Conservation (phyloP, 35 echinoderm and acorn worm genomes). For the Apostichopus japonicus region DNA sequence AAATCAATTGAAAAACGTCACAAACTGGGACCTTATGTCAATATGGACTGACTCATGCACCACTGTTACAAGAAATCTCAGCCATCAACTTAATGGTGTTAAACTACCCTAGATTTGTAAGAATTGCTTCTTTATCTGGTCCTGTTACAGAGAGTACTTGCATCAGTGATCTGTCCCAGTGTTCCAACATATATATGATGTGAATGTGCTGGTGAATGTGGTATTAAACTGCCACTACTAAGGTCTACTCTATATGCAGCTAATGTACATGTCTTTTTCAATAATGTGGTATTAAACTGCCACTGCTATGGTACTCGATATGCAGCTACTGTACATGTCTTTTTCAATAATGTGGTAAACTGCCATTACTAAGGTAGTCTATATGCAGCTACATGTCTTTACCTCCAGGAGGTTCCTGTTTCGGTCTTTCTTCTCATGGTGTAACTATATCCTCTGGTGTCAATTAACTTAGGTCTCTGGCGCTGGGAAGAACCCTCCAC, state of each 20-base stretch:
- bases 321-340: not conserved
- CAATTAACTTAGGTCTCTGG: slow-evolving; percentile 19
- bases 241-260: not conserved
- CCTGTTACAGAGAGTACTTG: too few species aligned
- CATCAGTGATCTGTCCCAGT: too few species aligned
- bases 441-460: slow-evolving; percentile 14
- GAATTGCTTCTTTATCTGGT: too few species aligned
- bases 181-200: too few species aligned
- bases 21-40: too few species aligned
- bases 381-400: not conserved
- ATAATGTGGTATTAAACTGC: not conserved
- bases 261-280: not conserved
- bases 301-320: not conserved
- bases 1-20: too few species aligned
- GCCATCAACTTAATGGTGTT: too few species aligned
- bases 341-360: not conserved
- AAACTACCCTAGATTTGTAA: too few species aligned
- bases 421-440: slow-evolving; percentile 11
- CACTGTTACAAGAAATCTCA: too few species aligned
- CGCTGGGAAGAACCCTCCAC: slow-evolving; percentile 22
- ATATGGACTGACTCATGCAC: too few species aligned
- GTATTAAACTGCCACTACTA: not conserved
- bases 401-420: not conserved
- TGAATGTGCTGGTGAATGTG: too few species aligned
- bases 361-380: not conserved